Conservation (phyloP, 2,888 invertebrate genomes). For the Cryptus armator region DNA sequence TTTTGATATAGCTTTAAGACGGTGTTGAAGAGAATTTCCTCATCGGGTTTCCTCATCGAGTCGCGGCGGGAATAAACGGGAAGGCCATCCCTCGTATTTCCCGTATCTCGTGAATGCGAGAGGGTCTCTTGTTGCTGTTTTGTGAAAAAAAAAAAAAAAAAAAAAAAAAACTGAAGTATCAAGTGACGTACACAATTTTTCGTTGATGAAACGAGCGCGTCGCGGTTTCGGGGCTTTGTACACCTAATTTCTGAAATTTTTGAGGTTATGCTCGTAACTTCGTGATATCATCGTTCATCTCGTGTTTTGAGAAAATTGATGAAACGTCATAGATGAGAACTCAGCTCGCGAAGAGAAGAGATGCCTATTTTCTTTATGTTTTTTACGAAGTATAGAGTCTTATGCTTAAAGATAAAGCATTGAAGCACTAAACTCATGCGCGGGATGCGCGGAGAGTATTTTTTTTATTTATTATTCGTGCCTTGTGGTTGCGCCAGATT, state of each 20-base stretch:
- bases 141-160: slow-evolving; percentile 20
- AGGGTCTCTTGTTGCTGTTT: slow-evolving; percentile 33
- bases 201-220: slow-evolving; percentile 30
- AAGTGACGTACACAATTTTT: slow-evolving; percentile 40
- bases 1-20: slow-evolving; percentile 78
- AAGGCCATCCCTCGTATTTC: slow-evolving; percentile 36
- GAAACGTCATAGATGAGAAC: background rate
- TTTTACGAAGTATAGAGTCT: background rate
- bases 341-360: background rate
- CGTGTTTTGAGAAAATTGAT: slow-evolving; percentile 3
- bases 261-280: slow-evolving; percentile 55
- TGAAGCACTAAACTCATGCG: background rate
- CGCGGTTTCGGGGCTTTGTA: background rate
- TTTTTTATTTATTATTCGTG: slow-evolving; percentile 5
- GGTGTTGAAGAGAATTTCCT: slow-evolving; percentile 60
- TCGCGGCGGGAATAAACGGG: slow-evolving; percentile 27
- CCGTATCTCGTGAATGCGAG: slow-evolving; percentile 51
- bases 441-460: slow-evolving; percentile 8
- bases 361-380: background rate
- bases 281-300: slow-evolving; percentile 10
- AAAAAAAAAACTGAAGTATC: slow-evolving; percentile 28
- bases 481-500: slow-evolving; percentile 17
- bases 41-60: slow-evolving; percentile 62
- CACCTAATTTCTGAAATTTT: slow-evolving; percentile 59
- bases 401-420: background rate